These are phyloP conservation scores for Drosophila tristis DNA, from an alignment of 1,140 invertebrate species.

Conservation along the genomic window DNA sequence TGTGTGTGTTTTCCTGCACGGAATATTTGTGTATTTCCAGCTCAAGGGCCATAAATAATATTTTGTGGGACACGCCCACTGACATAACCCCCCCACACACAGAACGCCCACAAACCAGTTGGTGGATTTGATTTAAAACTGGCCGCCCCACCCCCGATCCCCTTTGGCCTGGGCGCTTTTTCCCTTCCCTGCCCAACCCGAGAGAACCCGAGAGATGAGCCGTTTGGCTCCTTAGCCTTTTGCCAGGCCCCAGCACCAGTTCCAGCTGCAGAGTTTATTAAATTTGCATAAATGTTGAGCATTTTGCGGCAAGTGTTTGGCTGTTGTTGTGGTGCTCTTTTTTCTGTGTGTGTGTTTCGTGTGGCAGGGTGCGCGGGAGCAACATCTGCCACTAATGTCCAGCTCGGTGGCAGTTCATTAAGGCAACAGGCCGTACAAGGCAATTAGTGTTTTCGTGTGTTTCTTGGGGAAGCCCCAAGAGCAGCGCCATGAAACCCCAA, in stretches of 20 bases:
- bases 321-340: conserved; percentile 8
- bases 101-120: conserved; percentile 31
- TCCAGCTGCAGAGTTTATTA: conserved; percentile 60
- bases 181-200: too few relatives aligned
- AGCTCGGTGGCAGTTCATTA: conserved; percentile 68
- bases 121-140: conserved; percentile 55
- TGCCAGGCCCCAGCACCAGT: conserved; percentile 8
- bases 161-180: conserved; percentile 46
- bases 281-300: conserved; percentile 79
- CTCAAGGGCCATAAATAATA: conserved; percentile 73
- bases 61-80: conserved; percentile 54
- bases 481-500: neutral
- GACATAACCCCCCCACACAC: conserved; percentile 24
- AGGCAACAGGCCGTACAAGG: conserved; percentile 42
- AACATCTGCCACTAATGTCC: conserved; percentile 71
- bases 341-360: neutral
- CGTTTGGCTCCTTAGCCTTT: conserved; percentile 24
- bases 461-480: neutral
- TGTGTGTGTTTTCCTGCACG: conserved; percentile 25
- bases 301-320: conserved; percentile 54
- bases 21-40: conserved; percentile 66
- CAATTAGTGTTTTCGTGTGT: conserved; percentile 62
- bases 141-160: conserved; percentile 13
- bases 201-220: too few relatives aligned
- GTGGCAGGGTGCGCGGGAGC: neutral